A percentile compares a stretch with the other conserved stretches of the same genome.
Evolutionary conservation across 2,113 vertebrate species (phyloP).

Genomic region (Sturnus vulgaris): DNA sequence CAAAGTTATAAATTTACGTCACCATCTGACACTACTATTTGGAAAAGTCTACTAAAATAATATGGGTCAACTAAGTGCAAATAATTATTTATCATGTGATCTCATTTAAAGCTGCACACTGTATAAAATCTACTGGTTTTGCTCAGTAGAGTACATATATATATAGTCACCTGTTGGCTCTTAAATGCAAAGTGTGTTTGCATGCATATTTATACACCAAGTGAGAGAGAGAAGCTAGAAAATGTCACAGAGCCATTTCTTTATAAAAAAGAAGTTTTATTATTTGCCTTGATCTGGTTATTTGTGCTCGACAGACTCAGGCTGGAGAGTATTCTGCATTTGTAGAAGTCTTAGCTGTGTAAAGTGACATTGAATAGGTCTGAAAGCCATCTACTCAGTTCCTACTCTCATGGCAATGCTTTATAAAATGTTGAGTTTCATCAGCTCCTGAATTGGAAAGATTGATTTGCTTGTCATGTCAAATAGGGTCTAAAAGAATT

Average conservation of each 20-base stretch:
- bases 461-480: slow-evolving; percentile 82
- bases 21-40: background rate
- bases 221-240: background rate
- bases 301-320: slow-evolving; percentile 31
- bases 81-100: background rate
- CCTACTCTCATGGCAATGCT: slow-evolving; percentile 61
- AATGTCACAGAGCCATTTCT: background rate
- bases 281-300: background rate
- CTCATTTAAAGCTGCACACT: background rate
- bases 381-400: slow-evolving; percentile 71
- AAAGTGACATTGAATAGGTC: slow-evolving; percentile 55
- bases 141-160: background rate
- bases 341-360: slow-evolving; percentile 28
- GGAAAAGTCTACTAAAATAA: background rate
- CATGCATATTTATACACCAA: background rate
- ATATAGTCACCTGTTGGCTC: background rate
- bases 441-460: slow-evolving; percentile 73
- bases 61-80: background rate
- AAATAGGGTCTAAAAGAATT: slow-evolving; percentile 75
- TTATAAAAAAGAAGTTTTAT: background rate
- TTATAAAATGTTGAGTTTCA: slow-evolving; percentile 77
- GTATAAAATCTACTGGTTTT: background rate
- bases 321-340: slow-evolving; percentile 25
- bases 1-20: background rate
- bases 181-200: background rate